These are phyloP conservation scores for Tachysurus fulvidraco DNA, from an alignment of 2,113 vertebrate species.

Conservation along the genomic window DNA sequence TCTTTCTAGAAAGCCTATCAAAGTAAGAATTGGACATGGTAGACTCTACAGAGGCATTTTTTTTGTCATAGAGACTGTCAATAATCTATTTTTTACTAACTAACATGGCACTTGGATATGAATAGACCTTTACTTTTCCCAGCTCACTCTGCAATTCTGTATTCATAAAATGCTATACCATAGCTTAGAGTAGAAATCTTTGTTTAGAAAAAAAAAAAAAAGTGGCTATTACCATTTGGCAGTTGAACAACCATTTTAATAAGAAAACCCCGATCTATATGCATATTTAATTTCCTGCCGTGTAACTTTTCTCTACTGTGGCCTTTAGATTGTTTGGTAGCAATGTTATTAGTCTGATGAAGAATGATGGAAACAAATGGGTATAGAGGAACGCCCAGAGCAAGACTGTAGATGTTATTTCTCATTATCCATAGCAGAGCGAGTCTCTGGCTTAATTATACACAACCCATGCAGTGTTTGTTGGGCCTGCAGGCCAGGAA, in stretches of 20 bases:
- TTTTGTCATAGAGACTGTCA: slow-evolving; percentile 49
- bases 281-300: slow-evolving; percentile 46
- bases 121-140: neutral
- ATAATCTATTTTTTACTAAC: neutral
- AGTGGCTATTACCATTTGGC: neutral
- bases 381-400: slow-evolving; percentile 44
- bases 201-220: neutral
- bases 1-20: slow-evolving; percentile 59
- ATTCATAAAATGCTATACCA: neutral
- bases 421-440: slow-evolving; percentile 48
- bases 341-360: slow-evolving; percentile 49
- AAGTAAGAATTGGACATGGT: slow-evolving; percentile 61
- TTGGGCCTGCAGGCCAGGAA: slow-evolving; percentile 45
- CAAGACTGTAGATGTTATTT: slow-evolving; percentile 53
- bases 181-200: neutral
- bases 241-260: slow-evolving; percentile 34
- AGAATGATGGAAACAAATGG: slow-evolving; percentile 52
- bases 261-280: slow-evolving; percentile 7
- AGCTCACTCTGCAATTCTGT: neutral
- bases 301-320: slow-evolving; percentile 31
- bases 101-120: neutral
- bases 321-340: slow-evolving; percentile 45
- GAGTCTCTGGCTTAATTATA: slow-evolving; percentile 57
- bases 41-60: slow-evolving; percentile 42
- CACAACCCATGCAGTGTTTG: slow-evolving; percentile 42